Percentiles rank a stretch among this genome's conserved stretches.
Conservation (phyloP, 2,888 invertebrate genomes). For the Plebejus argus region DNA sequence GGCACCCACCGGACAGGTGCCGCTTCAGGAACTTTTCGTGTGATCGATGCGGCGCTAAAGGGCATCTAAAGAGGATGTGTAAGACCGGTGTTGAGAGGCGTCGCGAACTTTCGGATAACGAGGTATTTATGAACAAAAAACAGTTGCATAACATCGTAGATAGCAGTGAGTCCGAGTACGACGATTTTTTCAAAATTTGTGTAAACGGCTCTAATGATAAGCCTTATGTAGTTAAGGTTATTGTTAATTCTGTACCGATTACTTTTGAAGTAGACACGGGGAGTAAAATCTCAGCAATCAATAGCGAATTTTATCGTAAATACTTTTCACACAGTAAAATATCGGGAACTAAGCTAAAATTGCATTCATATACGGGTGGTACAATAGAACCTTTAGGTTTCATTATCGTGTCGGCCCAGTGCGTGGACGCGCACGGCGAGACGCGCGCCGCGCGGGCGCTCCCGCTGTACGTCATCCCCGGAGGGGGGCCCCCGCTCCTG, state of each 20-base stretch:
- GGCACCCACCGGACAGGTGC: slow-evolving; percentile 2
- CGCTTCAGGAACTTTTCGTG: neutral
- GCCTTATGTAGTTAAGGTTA: neutral
- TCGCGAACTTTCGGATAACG: neutral
- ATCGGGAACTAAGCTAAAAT: neutral
- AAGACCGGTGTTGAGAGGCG: neutral
- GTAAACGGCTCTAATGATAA: neutral
- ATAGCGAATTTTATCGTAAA: slow-evolving; percentile 7
- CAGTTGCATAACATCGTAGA: neutral
- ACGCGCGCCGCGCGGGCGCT: neutral
- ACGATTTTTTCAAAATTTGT: slow-evolving; percentile 3
- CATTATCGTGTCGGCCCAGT: neutral
- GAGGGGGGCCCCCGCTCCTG: neutral
- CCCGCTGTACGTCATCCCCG: slow-evolving; percentile 5
- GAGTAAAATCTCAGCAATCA: neutral
- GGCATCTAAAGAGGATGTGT: neutral
- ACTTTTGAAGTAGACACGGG: neutral
- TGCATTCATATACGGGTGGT: too few species aligned
- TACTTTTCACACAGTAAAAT: neutral
- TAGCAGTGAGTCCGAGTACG: neutral
- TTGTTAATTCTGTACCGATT: neutral
- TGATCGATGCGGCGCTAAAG: neutral
- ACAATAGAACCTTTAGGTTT: neutral
- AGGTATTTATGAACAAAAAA: slow-evolving; percentile 6
- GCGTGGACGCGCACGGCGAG: neutral